Evolutionary conservation across 2,113 vertebrate genomes (phyloP).

Genomic region (Ameiurus melas): DNA sequence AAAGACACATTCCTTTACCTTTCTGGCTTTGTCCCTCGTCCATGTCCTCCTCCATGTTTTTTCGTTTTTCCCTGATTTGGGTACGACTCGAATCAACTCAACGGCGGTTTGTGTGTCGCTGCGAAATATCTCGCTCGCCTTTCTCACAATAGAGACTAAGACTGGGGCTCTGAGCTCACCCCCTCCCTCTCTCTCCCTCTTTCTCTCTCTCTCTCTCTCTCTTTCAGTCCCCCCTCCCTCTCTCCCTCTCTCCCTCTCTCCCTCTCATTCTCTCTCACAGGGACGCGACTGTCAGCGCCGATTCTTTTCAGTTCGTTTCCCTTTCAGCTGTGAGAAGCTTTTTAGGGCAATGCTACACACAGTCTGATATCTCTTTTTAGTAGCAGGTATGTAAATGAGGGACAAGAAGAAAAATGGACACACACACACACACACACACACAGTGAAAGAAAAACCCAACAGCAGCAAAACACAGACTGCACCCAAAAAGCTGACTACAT

Average conservation of each 20-base stretch:
- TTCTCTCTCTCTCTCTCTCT: conserved; percentile 12
- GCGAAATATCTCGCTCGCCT: conserved; percentile 62
- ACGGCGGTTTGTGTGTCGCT: conserved; percentile 72
- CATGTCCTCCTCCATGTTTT: conserved; percentile 97
- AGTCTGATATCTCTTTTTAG: conserved; percentile 12
- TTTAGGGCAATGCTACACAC: conserved; percentile 78
- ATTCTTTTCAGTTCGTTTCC: conserved; percentile 91
- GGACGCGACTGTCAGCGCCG: conserved; percentile 87
- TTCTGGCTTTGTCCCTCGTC: conserved; percentile 98
- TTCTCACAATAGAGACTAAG: conserved; percentile 74
- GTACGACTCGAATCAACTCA: conserved; percentile 70
- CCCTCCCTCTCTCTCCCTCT: conserved; percentile 32
- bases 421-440: conserved; percentile 17
- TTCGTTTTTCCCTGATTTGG: conserved; percentile 55
- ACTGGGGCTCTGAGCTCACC: conserved; percentile 77
- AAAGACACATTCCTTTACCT: conserved; percentile 76
- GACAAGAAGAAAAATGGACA: conserved; percentile 50
- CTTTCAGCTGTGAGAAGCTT: conserved; percentile 79
- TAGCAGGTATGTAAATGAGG: conserved; percentile 7
- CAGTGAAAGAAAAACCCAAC: background rate
- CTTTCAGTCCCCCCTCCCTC: conserved; percentile 59
- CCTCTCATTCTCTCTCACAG: conserved; percentile 68
- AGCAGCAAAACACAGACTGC: background rate
- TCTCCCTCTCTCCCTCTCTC: conserved; percentile 71
- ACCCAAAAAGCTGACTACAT: background rate